A percentile compares a stretch with the other conserved stretches of the same genome.
Conservation (phyloP, 2,888 invertebrate species). For the Philopedon plagiatum region DNA sequence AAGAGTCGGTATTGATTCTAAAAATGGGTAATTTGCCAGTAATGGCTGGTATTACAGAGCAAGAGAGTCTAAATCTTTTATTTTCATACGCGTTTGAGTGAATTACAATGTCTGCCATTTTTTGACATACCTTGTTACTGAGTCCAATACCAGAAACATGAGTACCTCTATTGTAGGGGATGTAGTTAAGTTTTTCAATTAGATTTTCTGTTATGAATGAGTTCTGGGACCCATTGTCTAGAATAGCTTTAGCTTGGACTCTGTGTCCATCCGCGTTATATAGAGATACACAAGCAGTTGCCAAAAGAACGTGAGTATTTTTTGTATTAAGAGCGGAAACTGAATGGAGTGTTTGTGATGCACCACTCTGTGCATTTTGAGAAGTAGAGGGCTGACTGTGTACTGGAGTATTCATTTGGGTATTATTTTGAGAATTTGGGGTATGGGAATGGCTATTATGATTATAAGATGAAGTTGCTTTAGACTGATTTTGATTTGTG, state of each 20-base stretch:
- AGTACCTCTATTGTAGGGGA: too few relatives aligned
- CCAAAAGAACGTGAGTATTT: slow-evolving; percentile 34
- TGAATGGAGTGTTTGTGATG: background rate
- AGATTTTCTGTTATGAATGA: slow-evolving; percentile 41
- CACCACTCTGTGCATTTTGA: background rate
- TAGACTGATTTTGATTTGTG: too few relatives aligned
- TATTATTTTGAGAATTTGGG: too few relatives aligned
- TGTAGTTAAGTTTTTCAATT: slow-evolving; percentile 5
- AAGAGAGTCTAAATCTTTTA: slow-evolving; percentile 16
- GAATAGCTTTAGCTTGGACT: slow-evolving; percentile 24
- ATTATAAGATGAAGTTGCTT: too few relatives aligned
- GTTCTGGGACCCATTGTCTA: slow-evolving; percentile 43
- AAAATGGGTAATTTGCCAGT: slow-evolving; percentile 18
- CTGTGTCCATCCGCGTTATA: slow-evolving; percentile 9
- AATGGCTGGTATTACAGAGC: slow-evolving; percentile 15
- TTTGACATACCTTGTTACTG: slow-evolving; percentile 1
- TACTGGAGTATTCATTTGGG: too few relatives aligned
- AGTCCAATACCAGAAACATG: too few relatives aligned
- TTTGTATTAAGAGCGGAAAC: slow-evolving; percentile 23
- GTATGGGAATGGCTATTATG: too few relatives aligned
- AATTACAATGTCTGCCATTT: slow-evolving; percentile 25
- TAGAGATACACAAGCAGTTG: slow-evolving; percentile 34
- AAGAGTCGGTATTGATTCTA: background rate
- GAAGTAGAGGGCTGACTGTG: background rate
- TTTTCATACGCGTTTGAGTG: slow-evolving; percentile 17